A percentile compares a stretch with the other conserved stretches of the same genome.
These are phyloP conservation scores for Junonia oenone DNA, from an alignment of 2,888 invertebrate species.

Conservation along the genomic window DNA sequence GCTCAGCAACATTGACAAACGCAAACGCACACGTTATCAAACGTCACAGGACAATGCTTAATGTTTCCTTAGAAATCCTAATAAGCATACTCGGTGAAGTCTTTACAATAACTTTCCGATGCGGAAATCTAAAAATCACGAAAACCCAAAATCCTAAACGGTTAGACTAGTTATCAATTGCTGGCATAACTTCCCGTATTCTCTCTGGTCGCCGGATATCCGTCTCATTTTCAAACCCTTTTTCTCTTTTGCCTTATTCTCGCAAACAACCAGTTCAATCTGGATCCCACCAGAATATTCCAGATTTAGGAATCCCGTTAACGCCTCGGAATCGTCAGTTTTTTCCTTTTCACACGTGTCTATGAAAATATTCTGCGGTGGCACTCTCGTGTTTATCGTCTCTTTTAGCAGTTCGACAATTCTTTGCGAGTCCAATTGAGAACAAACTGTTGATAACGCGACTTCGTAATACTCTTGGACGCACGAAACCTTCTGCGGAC, in stretches of 20 bases:
- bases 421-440: slow-evolving; percentile 87
- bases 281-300: slow-evolving; percentile 91
- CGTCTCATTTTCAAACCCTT: slow-evolving; percentile 91
- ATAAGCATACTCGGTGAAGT: not conserved
- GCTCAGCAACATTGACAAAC: no score
- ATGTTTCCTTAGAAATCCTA: no score
- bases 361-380: slow-evolving; percentile 80
- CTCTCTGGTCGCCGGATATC: slow-evolving; percentile 92
- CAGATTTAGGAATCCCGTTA: slow-evolving; percentile 81
- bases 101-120: not conserved
- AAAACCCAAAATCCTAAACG: slow-evolving; percentile 64
- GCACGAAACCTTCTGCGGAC: slow-evolving; percentile 62
- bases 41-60: no score
- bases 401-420: slow-evolving; percentile 89
- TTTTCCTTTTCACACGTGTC: slow-evolving; percentile 57
- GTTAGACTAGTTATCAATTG: slow-evolving; percentile 92
- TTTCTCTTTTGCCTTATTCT: slow-evolving; percentile 84
- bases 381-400: slow-evolving; percentile 88
- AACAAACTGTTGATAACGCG: slow-evolving; percentile 88
- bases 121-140: not conserved
- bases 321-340: slow-evolving; percentile 46
- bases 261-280: slow-evolving; percentile 89
- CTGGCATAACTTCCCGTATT: slow-evolving; percentile 92
- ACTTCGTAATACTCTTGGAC: slow-evolving; percentile 83
- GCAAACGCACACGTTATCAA: no score